Percentiles rank a stretch among this genome's conserved stretches.
These are phyloP conservation scores for Pachyseris speciosa DNA, from an alignment of 64 coral and sea anemone species.

Conservation along the genomic window DNA sequence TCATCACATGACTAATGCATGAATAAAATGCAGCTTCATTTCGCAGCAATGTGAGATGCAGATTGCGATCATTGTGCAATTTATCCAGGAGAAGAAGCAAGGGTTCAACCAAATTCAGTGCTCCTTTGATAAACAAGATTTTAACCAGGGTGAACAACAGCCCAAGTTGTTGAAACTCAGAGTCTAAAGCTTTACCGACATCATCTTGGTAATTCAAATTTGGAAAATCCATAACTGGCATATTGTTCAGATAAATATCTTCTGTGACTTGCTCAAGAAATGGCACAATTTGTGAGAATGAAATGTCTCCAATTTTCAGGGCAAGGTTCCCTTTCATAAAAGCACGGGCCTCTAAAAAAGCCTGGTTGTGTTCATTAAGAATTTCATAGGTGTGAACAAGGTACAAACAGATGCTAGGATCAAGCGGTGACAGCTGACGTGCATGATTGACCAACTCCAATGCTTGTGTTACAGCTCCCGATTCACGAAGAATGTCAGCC, in stretches of 20 bases:
- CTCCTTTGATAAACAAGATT: constrained; percentile 66
- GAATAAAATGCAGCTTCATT: constrained; percentile 77
- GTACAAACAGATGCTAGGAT: constrained; percentile 67
- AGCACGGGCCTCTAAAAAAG: constrained; percentile 10
- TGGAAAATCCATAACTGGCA: constrained; percentile 21
- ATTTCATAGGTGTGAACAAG: constrained; percentile 62
- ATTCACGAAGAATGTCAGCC: constrained; percentile 50
- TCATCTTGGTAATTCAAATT: neutral
- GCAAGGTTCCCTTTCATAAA: neutral
- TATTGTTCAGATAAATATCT: constrained; percentile 27
- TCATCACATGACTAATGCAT: constrained; percentile 57
- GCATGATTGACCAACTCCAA: constrained; percentile 12
- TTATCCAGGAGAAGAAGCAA: constrained; percentile 42
- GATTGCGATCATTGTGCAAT: constrained; percentile 39
- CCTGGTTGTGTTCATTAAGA: constrained; percentile 51
- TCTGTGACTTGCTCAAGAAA: constrained; percentile 19
- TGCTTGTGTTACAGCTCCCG: constrained; percentile 9
- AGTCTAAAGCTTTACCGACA: constrained; percentile 19
- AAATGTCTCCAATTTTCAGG: constrained; percentile 18
- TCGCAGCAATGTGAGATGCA: constrained; percentile 60
- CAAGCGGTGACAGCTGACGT: neutral
- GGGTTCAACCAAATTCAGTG: constrained; percentile 37
- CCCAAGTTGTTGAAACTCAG: constrained; percentile 53
- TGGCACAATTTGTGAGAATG: constrained; percentile 21
- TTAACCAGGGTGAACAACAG: constrained; percentile 65